Conservation (phyloP, 2,888 invertebrate genomes). For the Eristalis pertinax region DNA sequence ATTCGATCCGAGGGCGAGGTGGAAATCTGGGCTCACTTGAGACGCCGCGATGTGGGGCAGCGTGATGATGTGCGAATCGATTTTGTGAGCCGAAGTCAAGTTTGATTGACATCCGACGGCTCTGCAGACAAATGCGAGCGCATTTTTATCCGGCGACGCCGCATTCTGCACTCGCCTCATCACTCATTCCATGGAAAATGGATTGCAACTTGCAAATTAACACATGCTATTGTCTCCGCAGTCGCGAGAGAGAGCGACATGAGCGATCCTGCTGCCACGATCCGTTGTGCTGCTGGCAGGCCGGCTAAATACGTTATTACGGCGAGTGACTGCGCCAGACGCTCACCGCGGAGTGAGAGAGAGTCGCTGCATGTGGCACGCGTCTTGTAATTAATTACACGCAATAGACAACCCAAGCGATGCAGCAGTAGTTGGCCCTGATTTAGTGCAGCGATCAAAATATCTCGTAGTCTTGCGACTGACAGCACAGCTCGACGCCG, state of each 20-base stretch:
- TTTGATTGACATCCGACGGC: conserved; percentile 64
- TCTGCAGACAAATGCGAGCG: conserved; percentile 45
- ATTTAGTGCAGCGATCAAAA: conserved; percentile 71
- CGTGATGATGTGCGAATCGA: neutral
- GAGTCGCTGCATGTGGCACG: conserved; percentile 78
- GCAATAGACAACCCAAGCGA: conserved; percentile 67
- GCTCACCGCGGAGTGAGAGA: neutral
- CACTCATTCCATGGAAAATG: conserved; percentile 70
- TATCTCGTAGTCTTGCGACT: conserved; percentile 60
- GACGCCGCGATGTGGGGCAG: neutral
- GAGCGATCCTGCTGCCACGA: conserved; percentile 52
- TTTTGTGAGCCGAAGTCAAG: neutral
- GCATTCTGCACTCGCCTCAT: conserved; percentile 54
- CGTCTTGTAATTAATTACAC: conserved; percentile 80
- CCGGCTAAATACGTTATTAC: neutral
- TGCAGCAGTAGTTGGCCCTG: conserved; percentile 65
- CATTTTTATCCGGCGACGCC: conserved; percentile 43
- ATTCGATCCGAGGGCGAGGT: conserved; percentile 27
- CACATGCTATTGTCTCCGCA: conserved; percentile 71
- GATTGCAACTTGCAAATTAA: conserved; percentile 70
- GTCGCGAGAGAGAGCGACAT: conserved; percentile 41
- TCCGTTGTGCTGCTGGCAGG: conserved; percentile 7
- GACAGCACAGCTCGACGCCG: conserved; percentile 57
- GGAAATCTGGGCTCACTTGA: neutral
- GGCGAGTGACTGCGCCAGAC: conserved; percentile 5